These are phyloP conservation scores for Lepidurus packardi DNA, from an alignment of 1,140 invertebrate species.

Conservation along the genomic window DNA sequence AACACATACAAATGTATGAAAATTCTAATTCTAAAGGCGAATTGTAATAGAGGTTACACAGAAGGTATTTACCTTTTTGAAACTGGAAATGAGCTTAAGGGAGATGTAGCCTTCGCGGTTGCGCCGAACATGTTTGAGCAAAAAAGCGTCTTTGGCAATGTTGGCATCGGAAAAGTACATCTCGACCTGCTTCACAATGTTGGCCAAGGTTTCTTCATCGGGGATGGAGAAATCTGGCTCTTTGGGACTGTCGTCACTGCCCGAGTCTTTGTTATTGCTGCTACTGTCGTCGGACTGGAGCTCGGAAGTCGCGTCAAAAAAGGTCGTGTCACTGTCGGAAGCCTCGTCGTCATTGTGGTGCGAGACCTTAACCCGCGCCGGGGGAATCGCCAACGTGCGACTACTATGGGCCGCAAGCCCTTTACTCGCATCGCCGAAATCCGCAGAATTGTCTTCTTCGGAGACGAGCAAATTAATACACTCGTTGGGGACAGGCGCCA, in stretches of 20 bases:
- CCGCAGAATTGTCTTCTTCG: neutral
- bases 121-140: conserved; percentile 85
- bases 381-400: neutral
- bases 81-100: conserved; percentile 86
- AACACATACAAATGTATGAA: too few relatives aligned
- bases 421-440: neutral
- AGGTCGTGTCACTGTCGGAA: conserved; percentile 14
- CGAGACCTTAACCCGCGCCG: neutral
- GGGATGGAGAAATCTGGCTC: conserved; percentile 39
- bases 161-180: conserved; percentile 93
- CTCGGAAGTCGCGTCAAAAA: conserved; percentile 33
- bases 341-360: neutral
- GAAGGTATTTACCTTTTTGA: conserved; percentile 65
- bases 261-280: conserved; percentile 31
- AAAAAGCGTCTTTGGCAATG: conserved; percentile 88
- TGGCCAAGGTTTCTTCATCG: conserved; percentile 37
- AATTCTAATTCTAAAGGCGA: too few relatives aligned
- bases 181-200: conserved; percentile 75
- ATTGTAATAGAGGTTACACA: too few relatives aligned
- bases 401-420: neutral
- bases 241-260: conserved; percentile 32
- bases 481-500: conserved; percentile 33
- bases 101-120: conserved; percentile 94
- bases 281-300: conserved; percentile 30
- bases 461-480: conserved; percentile 28